phyloP scores from a whole-genome alignment of 2,888 invertebrate genomes.

The Caradrina kadenii region DNA sequence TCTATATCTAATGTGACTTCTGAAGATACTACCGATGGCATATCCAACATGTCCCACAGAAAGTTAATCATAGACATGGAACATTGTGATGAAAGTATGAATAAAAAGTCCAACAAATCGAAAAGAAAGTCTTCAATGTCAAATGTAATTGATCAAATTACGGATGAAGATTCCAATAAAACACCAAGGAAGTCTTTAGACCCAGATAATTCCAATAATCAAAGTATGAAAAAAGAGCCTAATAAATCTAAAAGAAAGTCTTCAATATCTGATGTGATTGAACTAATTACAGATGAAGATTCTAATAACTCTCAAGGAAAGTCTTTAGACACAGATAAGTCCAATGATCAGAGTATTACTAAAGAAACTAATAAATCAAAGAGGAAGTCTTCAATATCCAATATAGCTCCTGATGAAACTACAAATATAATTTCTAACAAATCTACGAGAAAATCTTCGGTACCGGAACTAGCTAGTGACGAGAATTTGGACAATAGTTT shows the following conservation, averaged over 20 bases:
- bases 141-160: constrained; percentile 18
- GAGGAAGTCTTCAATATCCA: constrained; percentile 37
- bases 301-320: constrained; percentile 22
- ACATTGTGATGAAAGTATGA: constrained; percentile 24
- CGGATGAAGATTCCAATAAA: constrained; percentile 19
- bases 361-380: constrained; percentile 41
- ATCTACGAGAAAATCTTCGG: constrained; percentile 24
- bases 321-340: constrained; percentile 16
- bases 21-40: constrained; percentile 42
- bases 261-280: neutral
- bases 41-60: constrained; percentile 11
- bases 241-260: constrained; percentile 52
- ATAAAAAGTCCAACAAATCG: constrained; percentile 43
- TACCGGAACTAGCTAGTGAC: constrained; percentile 1
- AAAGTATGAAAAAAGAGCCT: constrained; percentile 14
- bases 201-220: constrained; percentile 19
- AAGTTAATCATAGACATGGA: constrained; percentile 1
- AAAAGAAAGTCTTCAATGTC: constrained; percentile 51
- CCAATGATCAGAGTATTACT: constrained; percentile 20
- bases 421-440: constrained; percentile 23
- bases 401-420: constrained; percentile 12
- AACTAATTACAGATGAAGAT: neutral
- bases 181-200: constrained; percentile 25
- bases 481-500: constrained; percentile 30
- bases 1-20: constrained; percentile 30